These are phyloP conservation scores for Craniophora ligustri DNA, from an alignment of 2,888 invertebrate species.

Conservation along the genomic window DNA sequence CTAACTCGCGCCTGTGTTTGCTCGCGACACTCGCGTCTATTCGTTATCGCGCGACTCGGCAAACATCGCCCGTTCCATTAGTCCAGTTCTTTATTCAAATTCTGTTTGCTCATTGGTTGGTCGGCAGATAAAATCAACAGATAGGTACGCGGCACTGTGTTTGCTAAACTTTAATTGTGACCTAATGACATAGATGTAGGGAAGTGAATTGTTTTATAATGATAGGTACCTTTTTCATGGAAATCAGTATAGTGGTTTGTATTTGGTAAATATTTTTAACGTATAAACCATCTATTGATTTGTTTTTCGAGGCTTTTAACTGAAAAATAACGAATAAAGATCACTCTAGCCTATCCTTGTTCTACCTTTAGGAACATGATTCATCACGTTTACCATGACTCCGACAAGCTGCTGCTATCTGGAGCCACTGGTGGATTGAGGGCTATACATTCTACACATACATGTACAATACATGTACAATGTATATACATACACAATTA, in stretches of 20 bases:
- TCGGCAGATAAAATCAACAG: constrained; percentile 60
- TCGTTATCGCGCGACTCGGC: constrained; percentile 59
- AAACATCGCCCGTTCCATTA: constrained; percentile 60
- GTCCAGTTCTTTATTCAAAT: constrained; percentile 66
- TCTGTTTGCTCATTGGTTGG: constrained; percentile 63
- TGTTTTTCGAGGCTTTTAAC: too few relatives aligned
- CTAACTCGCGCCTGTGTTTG: constrained; percentile 75
- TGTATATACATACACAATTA: too few relatives aligned
- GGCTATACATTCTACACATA: too few relatives aligned
- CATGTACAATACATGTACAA: too few relatives aligned
- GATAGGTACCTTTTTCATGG: constrained; percentile 32
- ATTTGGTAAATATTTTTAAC: not conserved
- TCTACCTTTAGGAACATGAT: too few relatives aligned
- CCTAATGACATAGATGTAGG: constrained; percentile 59
- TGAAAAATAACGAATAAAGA: too few relatives aligned
- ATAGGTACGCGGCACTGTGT: constrained; percentile 52
- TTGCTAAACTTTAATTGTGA: constrained; percentile 62
- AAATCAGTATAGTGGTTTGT: constrained; percentile 16
- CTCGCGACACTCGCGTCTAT: constrained; percentile 63
- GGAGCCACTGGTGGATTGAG: too few relatives aligned
- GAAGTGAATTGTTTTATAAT: constrained; percentile 48
- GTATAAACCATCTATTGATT: too few relatives aligned
- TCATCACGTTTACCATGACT: too few relatives aligned
- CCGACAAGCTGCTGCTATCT: too few relatives aligned
- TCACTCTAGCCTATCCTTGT: too few relatives aligned